Percentiles rank a stretch among this genome's conserved stretches.
Evolutionary conservation across 2,113 vertebrate genomes (phyloP).

Genomic region (Tychaedon coryphoeus): DNA sequence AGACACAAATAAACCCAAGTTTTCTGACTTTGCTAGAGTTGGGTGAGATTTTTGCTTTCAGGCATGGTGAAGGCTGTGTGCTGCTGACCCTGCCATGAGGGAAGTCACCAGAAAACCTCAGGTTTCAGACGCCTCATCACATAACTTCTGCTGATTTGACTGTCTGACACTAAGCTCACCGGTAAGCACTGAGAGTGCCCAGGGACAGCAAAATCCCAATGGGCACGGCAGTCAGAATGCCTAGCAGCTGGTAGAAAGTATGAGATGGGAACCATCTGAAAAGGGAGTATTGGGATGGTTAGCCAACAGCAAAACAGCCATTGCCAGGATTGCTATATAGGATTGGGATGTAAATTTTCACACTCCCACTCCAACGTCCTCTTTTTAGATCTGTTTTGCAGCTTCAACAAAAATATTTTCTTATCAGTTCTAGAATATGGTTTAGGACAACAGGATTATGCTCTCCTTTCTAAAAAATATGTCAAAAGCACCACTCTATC

Average conservation of each 20-base stretch:
- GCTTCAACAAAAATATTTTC: background rate
- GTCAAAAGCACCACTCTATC: background rate
- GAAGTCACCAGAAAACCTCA: background rate
- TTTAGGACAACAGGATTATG: background rate
- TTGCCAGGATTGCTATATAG: background rate
- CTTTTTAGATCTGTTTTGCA: background rate
- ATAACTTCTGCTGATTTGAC: background rate
- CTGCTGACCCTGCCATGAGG: background rate
- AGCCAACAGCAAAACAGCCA: background rate
- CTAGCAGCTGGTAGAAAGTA: background rate
- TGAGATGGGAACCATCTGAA: background rate
- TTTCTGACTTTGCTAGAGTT: background rate
- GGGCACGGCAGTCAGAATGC: background rate
- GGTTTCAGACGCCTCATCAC: background rate
- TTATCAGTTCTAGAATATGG: background rate
- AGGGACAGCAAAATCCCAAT: background rate
- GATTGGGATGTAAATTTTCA: background rate
- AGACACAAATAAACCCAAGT: background rate
- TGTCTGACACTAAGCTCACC: background rate
- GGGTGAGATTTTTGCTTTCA: background rate
- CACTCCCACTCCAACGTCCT: background rate
- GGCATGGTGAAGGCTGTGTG: rapidly evolving
- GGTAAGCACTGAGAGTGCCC: background rate
- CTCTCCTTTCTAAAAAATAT: background rate
- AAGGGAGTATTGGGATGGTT: background rate